phyloP scores from a whole-genome alignment of 2,797 vertebrate species.

The Scarus forsteni region DNA sequence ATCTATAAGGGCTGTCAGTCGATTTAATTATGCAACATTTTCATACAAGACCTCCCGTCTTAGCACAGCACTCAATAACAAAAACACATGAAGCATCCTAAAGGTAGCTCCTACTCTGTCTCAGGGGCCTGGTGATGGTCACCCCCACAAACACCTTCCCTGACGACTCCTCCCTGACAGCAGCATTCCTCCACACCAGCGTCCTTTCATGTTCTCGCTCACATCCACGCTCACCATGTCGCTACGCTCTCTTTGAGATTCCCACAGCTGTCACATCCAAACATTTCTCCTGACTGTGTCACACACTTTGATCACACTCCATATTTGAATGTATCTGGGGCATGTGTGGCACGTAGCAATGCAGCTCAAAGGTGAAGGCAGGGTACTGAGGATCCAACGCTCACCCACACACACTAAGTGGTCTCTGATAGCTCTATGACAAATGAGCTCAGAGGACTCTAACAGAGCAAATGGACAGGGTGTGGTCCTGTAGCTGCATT shows the following conservation, averaged over 20 bases:
- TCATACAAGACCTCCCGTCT: neutral
- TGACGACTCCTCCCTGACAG: conserved; percentile 39
- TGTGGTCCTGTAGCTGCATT: conserved; percentile 66
- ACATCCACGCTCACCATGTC: neutral
- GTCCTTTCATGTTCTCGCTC: conserved; percentile 16
- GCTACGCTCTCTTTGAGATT: conserved; percentile 21
- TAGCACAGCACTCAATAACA: neutral
- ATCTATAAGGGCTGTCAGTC: neutral
- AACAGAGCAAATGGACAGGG: conserved; percentile 58
- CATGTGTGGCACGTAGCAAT: conserved; percentile 45
- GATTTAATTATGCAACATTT: neutral
- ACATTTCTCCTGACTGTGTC: conserved; percentile 37
- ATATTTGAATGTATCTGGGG: conserved; percentile 73
- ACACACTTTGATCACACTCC: conserved; percentile 54
- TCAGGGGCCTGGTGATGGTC: conserved; percentile 41
- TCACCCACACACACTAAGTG: conserved; percentile 19
- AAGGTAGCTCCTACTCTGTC: conserved; percentile 25
- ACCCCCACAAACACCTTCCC: conserved; percentile 61
- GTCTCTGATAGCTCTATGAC: conserved; percentile 37
- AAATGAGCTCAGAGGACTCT: conserved; percentile 43
- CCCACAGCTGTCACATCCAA: conserved; percentile 32
- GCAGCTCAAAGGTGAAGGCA: conserved; percentile 42
- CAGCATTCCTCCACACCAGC: conserved; percentile 35
- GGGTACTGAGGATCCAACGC: conserved; percentile 13
- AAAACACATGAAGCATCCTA: conserved; percentile 13